Evolutionary conservation across 2,113 vertebrate genomes (phyloP).

Genomic region (Hylia prasina): DNA sequence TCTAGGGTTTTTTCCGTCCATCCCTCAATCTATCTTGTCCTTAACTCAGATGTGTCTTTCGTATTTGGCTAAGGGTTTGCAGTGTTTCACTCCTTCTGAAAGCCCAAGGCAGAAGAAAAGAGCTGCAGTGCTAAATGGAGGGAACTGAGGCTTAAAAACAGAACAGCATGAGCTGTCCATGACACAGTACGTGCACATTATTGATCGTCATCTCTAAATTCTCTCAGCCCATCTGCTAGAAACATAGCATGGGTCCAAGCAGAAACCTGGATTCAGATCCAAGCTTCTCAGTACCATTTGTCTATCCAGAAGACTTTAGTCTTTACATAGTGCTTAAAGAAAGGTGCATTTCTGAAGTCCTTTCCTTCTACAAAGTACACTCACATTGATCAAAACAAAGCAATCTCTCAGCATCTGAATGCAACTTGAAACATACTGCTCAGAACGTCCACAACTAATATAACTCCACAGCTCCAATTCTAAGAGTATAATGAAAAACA

Average conservation of each 20-base stretch:
- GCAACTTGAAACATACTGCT: background rate
- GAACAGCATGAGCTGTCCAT: background rate
- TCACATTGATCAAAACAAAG: background rate
- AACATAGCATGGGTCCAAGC: background rate
- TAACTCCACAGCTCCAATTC: background rate
- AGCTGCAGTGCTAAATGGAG: background rate
- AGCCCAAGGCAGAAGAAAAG: background rate
- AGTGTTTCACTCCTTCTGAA: background rate
- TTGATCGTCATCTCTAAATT: background rate
- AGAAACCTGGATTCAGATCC: background rate
- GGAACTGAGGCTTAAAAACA: background rate
- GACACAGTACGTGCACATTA: background rate
- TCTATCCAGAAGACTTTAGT: background rate
- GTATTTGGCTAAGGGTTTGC: background rate
- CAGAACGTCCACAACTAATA: background rate
- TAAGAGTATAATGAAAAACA: background rate
- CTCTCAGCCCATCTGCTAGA: background rate
- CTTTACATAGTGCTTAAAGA: background rate
- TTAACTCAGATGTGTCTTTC: background rate
- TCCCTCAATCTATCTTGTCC: background rate
- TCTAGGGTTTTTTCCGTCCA: background rate
- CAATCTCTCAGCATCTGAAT: background rate
- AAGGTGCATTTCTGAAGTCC: background rate
- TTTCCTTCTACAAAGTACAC: background rate
- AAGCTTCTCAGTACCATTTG: background rate